Evolutionary conservation across 2,797 vertebrate genomes (phyloP).

Genomic region (Sebastes ruberrimus): DNA sequence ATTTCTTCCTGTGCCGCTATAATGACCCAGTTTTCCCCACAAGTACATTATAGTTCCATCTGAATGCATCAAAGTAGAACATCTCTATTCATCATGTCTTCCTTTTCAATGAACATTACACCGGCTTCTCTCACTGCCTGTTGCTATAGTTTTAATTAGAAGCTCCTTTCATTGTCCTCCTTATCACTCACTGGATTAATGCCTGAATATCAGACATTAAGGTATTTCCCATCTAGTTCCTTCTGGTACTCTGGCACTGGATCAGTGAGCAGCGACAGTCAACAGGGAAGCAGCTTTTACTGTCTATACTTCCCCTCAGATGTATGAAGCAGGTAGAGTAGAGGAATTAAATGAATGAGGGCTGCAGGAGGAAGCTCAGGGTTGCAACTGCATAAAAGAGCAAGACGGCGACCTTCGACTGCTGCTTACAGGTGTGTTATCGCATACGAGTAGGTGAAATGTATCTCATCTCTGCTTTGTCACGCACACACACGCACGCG

Average conservation of each 20-base stretch:
- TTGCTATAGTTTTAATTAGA: constrained; percentile 2
- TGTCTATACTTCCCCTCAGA: not conserved
- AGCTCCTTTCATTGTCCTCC: not conserved
- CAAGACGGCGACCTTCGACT: not conserved
- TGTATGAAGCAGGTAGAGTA: not conserved
- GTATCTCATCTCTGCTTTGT: not conserved
- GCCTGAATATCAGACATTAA: constrained; percentile 14
- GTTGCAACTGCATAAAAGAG: not conserved
- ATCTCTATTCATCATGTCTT: not conserved
- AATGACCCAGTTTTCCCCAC: not conserved
- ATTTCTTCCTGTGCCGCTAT: not conserved
- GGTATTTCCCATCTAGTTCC: constrained; percentile 18
- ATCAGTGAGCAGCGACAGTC: not conserved
- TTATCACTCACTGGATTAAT: constrained; percentile 13
- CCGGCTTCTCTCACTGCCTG: not conserved
- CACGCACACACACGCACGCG: not conserved
- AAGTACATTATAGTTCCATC: constrained; percentile 3
- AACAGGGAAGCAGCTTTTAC: not conserved
- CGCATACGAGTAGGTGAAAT: not conserved
- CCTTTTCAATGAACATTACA: not conserved
- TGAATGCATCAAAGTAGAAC: not conserved
- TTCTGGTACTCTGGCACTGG: constrained; percentile 14
- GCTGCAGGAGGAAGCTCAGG: not conserved
- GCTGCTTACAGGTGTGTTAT: not conserved
- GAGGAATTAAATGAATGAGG: not conserved